Conservation (phyloP, 2,888 invertebrate species). For the Chironomus riparius region DNA sequence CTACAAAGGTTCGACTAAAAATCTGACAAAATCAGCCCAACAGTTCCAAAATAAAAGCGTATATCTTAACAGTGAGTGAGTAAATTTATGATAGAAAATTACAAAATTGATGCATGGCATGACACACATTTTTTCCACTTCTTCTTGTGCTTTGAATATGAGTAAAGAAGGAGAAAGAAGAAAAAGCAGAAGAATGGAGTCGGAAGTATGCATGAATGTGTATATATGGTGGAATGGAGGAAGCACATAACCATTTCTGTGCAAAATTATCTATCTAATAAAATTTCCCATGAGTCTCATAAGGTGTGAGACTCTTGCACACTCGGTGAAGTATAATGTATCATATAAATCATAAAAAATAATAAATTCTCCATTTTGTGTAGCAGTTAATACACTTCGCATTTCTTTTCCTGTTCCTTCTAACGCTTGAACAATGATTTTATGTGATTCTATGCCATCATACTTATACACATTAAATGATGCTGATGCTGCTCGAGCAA, state of each 20-base stretch:
- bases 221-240: background rate
- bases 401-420: background rate
- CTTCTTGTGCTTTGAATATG: background rate
- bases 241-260: background rate
- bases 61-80: background rate
- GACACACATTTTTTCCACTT: background rate
- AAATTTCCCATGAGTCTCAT: constrained; percentile 22
- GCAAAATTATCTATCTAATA: constrained; percentile 14
- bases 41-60: background rate
- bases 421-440: background rate
- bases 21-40: too few relatives aligned
- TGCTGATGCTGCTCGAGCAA: constrained; percentile 9
- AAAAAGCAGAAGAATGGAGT: too few relatives aligned
- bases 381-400: background rate
- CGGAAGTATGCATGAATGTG: too few relatives aligned
- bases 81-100: background rate
- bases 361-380: background rate
- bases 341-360: background rate
- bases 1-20: too few relatives aligned
- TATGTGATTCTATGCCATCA: background rate
- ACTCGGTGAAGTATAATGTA: constrained; percentile 2
- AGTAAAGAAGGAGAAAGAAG: too few relatives aligned
- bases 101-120: background rate
- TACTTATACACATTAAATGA: background rate
- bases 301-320: background rate